Evolutionary conservation across 2,888 invertebrate genomes (phyloP), one percentile per base, ranked within the genome.

Genomic region (Mythimna ferrago): DNA sequence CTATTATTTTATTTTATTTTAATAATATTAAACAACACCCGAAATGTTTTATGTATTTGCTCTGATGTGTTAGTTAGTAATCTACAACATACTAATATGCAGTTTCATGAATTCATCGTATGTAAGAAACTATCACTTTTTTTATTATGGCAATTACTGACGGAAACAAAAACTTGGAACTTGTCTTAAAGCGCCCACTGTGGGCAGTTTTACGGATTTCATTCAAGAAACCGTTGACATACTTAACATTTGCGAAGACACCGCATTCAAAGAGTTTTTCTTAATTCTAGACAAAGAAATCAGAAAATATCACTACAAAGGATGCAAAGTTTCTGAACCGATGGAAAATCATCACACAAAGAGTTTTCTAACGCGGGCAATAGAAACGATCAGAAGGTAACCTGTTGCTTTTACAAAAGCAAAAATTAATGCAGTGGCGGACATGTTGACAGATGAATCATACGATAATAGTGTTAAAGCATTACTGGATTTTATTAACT

Each of bases 151-250:
- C 51, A 10, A 48, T n/a, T 32, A 61, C 51, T 14, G 19, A 48
- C 1, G 16, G 35, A 11, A 32, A 21, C 6, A 65, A 35, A 41
- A 57, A 11, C 21, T 21, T 21, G 9, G 48, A 76, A 62, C 35
- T 11, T 2, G 53, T 64, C 0, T 60, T 6, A 51, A 6, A 9
- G 6, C n/a, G 0, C 7, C 7, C 0, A 54, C 57, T 7, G 44
- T 60, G 0, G 51, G 86, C 2, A 83, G 80, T 19, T 90, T 94
- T 16, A 89, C 89, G 0, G 89, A 92, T 61, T 93, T 93, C 26
- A n/a, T 94, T 0, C 70, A 82, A 72, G 76, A 89, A n/a, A 69
- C 76, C 0, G 53, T 91, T 16, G 44, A 62, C 0, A 80, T 87
- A 5, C 32, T 94, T 0, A 86, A 85, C 9, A 71, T 74, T 0